A percentile compares a stretch with the other conserved stretches of the same genome.
These are phyloP conservation scores for Autographa pulchrina DNA, from an alignment of 2,888 invertebrate species.

Conservation along the genomic window DNA sequence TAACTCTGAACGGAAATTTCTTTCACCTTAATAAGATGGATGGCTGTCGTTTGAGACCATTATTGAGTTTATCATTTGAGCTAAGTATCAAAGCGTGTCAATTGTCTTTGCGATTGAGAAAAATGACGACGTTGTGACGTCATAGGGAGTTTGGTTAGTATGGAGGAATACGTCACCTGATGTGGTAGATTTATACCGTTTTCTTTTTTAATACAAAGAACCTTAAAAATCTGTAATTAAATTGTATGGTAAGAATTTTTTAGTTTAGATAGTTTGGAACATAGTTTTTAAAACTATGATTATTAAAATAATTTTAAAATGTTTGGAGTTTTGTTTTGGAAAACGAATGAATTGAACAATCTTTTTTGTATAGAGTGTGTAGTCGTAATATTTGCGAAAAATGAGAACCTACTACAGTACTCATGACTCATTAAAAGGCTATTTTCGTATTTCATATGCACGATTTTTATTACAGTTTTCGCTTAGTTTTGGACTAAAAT, in stretches of 20 bases:
- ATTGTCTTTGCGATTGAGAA: conserved; percentile 7
- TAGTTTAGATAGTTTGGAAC: too few relatives aligned
- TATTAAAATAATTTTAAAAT: too few relatives aligned
- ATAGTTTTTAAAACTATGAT: too few relatives aligned
- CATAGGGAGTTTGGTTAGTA: not conserved
- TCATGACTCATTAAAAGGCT: too few relatives aligned
- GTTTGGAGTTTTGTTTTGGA: not conserved
- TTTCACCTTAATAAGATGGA: conserved; percentile 56
- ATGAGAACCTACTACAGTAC: not conserved
- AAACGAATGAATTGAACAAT: too few relatives aligned
- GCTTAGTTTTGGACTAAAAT: not conserved
- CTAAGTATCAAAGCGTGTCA: conserved; percentile 5
- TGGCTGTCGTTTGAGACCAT: conserved; percentile 26
- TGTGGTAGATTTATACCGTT: too few relatives aligned
- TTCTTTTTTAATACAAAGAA: too few relatives aligned
- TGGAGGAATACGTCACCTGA: too few relatives aligned
- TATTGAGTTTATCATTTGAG: conserved; percentile 28
- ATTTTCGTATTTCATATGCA: not conserved
- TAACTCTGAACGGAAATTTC: conserved; percentile 53
- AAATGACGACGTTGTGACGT: not conserved
- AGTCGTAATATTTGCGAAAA: not conserved
- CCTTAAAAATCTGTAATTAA: too few relatives aligned
- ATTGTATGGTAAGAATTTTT: too few relatives aligned
- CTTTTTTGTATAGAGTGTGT: too few relatives aligned
- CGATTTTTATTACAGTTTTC: not conserved